These are phyloP conservation scores for Paramormyrops hopkinsi DNA, from an alignment of 2,797 vertebrate species.

Conservation along the genomic window DNA sequence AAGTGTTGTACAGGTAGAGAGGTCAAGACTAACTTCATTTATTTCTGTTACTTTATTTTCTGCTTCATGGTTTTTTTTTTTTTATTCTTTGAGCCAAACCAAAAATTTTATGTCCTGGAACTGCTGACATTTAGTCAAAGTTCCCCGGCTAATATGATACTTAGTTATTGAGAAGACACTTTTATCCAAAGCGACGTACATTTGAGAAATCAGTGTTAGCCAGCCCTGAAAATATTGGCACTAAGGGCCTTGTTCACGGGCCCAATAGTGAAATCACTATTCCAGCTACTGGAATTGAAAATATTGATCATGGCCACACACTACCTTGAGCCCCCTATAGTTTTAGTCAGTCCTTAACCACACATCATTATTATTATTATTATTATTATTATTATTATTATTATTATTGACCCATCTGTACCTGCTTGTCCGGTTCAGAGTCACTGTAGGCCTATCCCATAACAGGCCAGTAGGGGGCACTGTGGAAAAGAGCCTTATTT, in stretches of 20 bases:
- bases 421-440: background rate
- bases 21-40: background rate
- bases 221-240: background rate
- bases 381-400: background rate
- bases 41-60: constrained; percentile 1
- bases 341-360: background rate
- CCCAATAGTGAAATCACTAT: background rate
- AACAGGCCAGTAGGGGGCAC: background rate
- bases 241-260: background rate
- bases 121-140: background rate
- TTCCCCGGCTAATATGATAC: background rate
- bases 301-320: background rate
- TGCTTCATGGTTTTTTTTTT: background rate
- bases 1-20: background rate
- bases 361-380: background rate
- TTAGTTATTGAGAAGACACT: background rate
- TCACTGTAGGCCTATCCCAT: background rate
- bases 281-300: background rate
- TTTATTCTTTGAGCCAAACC: background rate
- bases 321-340: background rate
- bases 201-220: background rate
- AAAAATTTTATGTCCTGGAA: background rate
- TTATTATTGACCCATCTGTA: background rate
- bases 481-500: background rate
- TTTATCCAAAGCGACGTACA: background rate